phyloP scores from a whole-genome alignment of 2,797 vertebrate genomes.

The Danio jaintianensis region DNA sequence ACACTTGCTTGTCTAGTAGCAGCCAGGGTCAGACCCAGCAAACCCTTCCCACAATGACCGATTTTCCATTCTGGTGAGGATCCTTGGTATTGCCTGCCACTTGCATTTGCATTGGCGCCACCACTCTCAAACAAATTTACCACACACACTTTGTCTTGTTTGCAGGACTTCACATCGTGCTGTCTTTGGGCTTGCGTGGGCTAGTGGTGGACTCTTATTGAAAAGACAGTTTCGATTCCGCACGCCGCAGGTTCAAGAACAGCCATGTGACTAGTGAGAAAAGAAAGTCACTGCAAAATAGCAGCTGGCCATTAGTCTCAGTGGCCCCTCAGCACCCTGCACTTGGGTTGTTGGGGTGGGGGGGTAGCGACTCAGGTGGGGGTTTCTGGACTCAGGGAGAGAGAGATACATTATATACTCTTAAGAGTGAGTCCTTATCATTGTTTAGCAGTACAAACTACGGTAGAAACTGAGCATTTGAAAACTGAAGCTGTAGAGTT shows the following conservation, averaged over 20 bases:
- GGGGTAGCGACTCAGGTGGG: slow-evolving; percentile 42
- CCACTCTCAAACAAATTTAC: slow-evolving; percentile 65
- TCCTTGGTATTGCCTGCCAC: slow-evolving; percentile 66
- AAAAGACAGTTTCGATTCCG: slow-evolving; percentile 48
- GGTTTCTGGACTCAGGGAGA: slow-evolving; percentile 48
- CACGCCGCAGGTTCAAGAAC: slow-evolving; percentile 46
- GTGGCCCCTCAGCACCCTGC: slow-evolving; percentile 61
- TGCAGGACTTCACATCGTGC: slow-evolving; percentile 57
- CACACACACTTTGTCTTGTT: slow-evolving; percentile 64
- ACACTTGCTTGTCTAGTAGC: slow-evolving; percentile 78
- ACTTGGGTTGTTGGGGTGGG: slow-evolving; percentile 42
- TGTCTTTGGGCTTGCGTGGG: slow-evolving; percentile 53
- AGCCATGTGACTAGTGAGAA: slow-evolving; percentile 51
- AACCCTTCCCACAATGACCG: slow-evolving; percentile 78
- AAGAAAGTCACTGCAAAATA: slow-evolving; percentile 58
- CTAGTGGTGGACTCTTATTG: slow-evolving; percentile 39
- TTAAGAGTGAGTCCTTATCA: neutral
- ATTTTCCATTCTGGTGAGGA: slow-evolving; percentile 69
- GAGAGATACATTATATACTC: slow-evolving; percentile 31
- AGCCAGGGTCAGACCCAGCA: slow-evolving; percentile 77
- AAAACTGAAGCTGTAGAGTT: neutral
- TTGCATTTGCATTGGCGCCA: slow-evolving; percentile 67
- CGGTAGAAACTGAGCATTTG: neutral
- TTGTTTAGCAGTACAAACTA: neutral
- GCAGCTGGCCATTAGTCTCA: slow-evolving; percentile 65